These are phyloP conservation scores for Pseudolaguvia tuberculata DNA, from an alignment of 2,113 vertebrate species.

Conservation along the genomic window DNA sequence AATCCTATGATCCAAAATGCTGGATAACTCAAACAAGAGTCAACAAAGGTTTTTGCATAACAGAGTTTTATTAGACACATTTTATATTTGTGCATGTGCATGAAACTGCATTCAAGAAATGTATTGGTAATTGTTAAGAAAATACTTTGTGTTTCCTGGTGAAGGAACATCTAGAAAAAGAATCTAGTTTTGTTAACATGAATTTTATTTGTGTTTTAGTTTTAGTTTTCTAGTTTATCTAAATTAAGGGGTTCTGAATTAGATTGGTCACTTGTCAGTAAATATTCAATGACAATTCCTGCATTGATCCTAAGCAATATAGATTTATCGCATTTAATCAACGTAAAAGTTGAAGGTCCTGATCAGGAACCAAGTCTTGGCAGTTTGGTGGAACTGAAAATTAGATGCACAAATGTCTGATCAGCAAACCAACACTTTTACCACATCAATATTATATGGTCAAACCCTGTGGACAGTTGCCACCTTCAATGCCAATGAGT, in stretches of 20 bases:
- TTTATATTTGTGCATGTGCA: neutral
- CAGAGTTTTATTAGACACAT: constrained; percentile 6
- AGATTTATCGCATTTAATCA: no score
- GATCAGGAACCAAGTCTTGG: no score
- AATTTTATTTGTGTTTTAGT: no score
- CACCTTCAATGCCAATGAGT: no score
- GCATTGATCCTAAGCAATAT: no score
- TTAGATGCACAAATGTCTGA: no score
- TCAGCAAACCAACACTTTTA: no score
- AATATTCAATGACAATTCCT: neutral
- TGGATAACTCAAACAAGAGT: constrained; percentile 58
- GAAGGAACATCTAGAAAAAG: neutral
- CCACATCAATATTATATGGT: neutral
- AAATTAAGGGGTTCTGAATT: neutral
- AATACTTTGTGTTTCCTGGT: neutral
- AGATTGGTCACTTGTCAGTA: neutral
- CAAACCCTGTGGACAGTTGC: neutral
- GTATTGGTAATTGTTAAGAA: neutral
- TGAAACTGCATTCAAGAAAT: neutral
- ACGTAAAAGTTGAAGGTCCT: no score
- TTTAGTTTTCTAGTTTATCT: no score
- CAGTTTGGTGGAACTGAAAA: no score
- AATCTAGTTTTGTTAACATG: no score
- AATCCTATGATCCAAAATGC: constrained; percentile 50
- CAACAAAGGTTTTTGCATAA: constrained; percentile 61